phyloP scores from a whole-genome alignment of 1,140 invertebrate species.

The Cotesia typhae region DNA sequence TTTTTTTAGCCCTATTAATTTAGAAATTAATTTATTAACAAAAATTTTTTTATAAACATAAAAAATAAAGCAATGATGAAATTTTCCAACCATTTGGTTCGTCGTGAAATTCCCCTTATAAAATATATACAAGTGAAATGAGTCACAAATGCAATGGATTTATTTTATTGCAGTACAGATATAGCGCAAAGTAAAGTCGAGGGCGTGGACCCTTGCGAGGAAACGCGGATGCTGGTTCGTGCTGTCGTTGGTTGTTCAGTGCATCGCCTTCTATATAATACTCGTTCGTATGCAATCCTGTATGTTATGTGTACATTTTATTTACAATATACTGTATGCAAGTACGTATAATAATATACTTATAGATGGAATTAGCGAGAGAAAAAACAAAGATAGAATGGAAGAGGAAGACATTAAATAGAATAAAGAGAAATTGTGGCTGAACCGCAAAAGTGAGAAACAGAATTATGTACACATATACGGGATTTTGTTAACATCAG shows the following conservation, averaged over 20 bases:
- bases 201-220: constrained; percentile 42
- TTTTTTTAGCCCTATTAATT: too few species aligned
- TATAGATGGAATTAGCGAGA: background rate
- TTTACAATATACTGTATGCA: background rate
- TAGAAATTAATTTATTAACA: too few species aligned
- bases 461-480: constrained; percentile 24
- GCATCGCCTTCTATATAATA: constrained; percentile 38
- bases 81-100: too few species aligned
- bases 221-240: constrained; percentile 39
- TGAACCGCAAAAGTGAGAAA: constrained; percentile 1
- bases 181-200: constrained; percentile 33
- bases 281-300: constrained; percentile 9
- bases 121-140: background rate
- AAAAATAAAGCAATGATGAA: too few species aligned
- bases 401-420: too few species aligned
- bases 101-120: too few species aligned
- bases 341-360: constrained; percentile 19
- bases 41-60: too few species aligned
- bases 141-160: constrained; percentile 26
- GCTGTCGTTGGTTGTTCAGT: constrained; percentile 30
- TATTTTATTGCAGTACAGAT: constrained; percentile 17
- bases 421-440: background rate
- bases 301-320: constrained; percentile 1
- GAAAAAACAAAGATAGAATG: too few species aligned
- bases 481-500: constrained; percentile 44